phyloP scores from a whole-genome alignment of 2,113 vertebrate species.

The Leptosomus discolor region DNA sequence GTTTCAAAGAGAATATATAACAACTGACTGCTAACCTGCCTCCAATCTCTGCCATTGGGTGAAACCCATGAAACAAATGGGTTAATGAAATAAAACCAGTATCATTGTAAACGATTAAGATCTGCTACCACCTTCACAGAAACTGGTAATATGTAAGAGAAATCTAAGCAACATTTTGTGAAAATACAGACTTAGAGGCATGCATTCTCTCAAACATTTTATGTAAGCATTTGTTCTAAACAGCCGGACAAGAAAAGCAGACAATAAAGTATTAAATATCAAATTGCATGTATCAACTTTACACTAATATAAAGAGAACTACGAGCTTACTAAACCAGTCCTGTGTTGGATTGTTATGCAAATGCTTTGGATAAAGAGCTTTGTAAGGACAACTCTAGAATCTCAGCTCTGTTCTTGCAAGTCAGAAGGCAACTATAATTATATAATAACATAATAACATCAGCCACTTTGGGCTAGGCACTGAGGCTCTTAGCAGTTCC shows the following conservation, averaged over 20 bases:
- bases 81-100: not conserved
- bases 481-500: not conserved
- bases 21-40: not conserved
- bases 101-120: not conserved
- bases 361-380: not conserved
- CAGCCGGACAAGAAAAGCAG: not conserved
- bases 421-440: not conserved
- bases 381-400: not conserved
- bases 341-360: not conserved
- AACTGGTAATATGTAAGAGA: not conserved
- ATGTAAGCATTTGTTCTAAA: not conserved
- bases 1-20: conserved; percentile 40
- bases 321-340: not conserved
- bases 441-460: rapidly evolving
- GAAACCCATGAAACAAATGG: no score
- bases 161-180: not conserved
- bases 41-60: not conserved
- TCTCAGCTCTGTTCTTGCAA: not conserved
- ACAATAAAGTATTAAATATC: not conserved
- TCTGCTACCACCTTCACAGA: not conserved
- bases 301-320: not conserved
- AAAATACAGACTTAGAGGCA: not conserved
- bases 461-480: not conserved
- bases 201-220: not conserved
- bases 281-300: not conserved